These are phyloP conservation scores for Bufo bufo DNA, from an alignment of 2,113 vertebrate species.

Conservation along the genomic window DNA sequence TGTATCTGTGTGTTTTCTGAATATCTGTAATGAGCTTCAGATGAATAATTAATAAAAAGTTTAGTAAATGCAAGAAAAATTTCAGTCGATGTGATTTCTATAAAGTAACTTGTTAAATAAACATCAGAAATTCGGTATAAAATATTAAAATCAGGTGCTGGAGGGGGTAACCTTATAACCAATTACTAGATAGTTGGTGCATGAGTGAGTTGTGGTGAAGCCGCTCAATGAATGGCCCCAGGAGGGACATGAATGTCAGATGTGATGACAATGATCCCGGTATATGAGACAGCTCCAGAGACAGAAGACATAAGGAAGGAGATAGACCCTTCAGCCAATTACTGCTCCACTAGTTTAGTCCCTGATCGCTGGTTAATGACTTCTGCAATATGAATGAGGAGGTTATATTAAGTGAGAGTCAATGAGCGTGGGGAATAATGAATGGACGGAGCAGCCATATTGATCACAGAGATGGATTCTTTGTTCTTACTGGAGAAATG, in stretches of 20 bases:
- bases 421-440: constrained; percentile 13
- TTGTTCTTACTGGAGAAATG: neutral
- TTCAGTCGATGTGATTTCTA: neutral
- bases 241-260: neutral
- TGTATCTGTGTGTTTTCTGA: neutral
- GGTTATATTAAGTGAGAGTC: constrained; percentile 19
- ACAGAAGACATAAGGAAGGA: neutral
- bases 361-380: constrained; percentile 22
- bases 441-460: neutral
- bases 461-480: constrained; percentile 25
- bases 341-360: neutral
- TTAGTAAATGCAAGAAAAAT: neutral
- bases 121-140: neutral
- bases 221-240: neutral
- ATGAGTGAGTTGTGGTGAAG: neutral
- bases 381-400: constrained; percentile 27
- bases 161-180: neutral
- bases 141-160: neutral
- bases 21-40: neutral
- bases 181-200: neutral
- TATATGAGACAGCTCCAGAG: neutral
- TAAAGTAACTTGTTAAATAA: neutral
- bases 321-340: neutral
- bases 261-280: neutral
- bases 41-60: neutral